Evolutionary conservation across 2,888 invertebrate species (phyloP), one percentile per base, ranked within the genome.

Genomic region (Mythimna loreyi): DNA sequence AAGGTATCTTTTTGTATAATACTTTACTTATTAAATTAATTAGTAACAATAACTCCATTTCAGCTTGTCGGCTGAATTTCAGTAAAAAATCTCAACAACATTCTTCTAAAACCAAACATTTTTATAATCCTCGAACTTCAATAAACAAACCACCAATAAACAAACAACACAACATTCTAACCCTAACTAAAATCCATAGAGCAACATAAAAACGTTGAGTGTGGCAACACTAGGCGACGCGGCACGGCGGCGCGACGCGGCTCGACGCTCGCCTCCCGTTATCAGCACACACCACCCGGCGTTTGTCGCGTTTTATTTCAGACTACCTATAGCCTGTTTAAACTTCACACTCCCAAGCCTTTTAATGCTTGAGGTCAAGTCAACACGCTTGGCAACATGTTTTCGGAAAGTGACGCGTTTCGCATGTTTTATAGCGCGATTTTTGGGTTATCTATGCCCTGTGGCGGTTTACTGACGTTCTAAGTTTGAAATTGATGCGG

Each of bases 241-340:
- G 75, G 79, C 75, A 65, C 63, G 59, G 61, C 56, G 64, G 75
- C 75, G 80, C 78, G 77, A 69, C 69, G 75, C 76, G 78, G 78
- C 78, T 64, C 80, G 80, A 40, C 77, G 80, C 67, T 76, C 71
- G 80, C 76, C 76, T 65, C 53, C 36, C 71, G 77, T 90, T 91
- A 91, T 91, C 91, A 82, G 83, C 78, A 47, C 76, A 74, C 80
- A 86, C 82, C 90, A 90, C 89, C 87, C 90, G 85, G 80, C 82
- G 85, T 83, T 85, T 86, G 86, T 84, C 87, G 86, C 85, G 85
- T 89, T 90, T 90, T 91, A 90, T 90, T 89, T 85, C 87, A 85
- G 84, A 76, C 80, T 84, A 85, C 80, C 78, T 81, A 83, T 83
- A 85, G 82, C 81, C 85, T 85, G 82, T 86, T 85, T 84, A 85